phyloP scores from a whole-genome alignment of 2,888 invertebrate species.

The Orthosia gracilis region DNA sequence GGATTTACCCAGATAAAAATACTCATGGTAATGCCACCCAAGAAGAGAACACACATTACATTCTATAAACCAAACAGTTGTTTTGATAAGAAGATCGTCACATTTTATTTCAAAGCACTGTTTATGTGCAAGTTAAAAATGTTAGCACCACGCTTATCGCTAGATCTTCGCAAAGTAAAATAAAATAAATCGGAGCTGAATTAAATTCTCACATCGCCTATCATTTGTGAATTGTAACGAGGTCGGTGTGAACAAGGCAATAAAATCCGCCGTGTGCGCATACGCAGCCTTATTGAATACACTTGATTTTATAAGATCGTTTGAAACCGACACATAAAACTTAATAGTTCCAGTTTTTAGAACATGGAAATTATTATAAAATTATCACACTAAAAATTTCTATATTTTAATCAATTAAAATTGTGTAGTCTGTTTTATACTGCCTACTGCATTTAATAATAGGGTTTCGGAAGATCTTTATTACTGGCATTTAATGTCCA shows the following conservation, averaged over 20 bases:
- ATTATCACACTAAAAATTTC: conserved; percentile 10
- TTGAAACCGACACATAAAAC: conserved; percentile 50
- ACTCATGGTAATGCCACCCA: conserved; percentile 27
- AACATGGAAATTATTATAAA: conserved; percentile 37
- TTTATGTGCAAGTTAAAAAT: conserved; percentile 13
- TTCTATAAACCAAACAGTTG: conserved; percentile 1
- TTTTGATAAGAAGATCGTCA: conserved; percentile 22
- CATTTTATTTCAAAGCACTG: conserved; percentile 30
- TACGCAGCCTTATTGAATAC: conserved; percentile 24
- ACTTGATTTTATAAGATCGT: conserved; percentile 43
- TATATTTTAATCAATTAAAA: conserved; percentile 53
- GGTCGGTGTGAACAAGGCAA: conserved; percentile 55
- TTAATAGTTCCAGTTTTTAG: conserved; percentile 49
- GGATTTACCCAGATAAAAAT: too few relatives aligned
- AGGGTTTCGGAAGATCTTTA: conserved; percentile 20
- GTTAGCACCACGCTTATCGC: conserved; percentile 19
- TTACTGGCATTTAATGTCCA: background rate
- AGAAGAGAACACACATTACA: conserved; percentile 26
- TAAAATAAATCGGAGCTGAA: conserved; percentile 26
- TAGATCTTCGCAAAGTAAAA: conserved; percentile 36
- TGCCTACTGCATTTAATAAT: conserved; percentile 9
- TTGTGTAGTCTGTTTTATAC: conserved; percentile 7
- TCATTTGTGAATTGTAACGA: conserved; percentile 47
- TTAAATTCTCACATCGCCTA: conserved; percentile 44
- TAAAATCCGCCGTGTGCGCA: conserved; percentile 48